These are phyloP conservation scores for Tauraco hartlaubi DNA, from an alignment of 2,797 vertebrate genomes.

Conservation along the genomic window DNA sequence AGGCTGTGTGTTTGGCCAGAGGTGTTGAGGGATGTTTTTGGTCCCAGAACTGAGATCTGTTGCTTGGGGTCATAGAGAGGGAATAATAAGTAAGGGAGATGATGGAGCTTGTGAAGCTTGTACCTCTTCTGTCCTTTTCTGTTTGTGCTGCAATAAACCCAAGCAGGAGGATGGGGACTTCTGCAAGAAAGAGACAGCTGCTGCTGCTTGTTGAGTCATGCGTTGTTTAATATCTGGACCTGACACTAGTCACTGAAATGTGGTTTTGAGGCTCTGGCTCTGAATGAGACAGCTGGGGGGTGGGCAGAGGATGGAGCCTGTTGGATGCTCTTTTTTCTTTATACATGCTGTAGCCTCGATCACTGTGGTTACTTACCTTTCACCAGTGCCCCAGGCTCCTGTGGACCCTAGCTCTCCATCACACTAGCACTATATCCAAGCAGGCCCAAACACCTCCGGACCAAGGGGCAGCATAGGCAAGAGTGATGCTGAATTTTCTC, in stretches of 20 bases:
- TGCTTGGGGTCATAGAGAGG: not conserved
- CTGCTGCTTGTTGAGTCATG: not conserved
- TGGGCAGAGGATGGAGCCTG: not conserved
- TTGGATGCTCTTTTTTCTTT: not conserved
- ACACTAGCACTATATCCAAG: fast-evolving
- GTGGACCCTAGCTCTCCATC: not conserved
- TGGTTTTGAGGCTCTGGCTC: not conserved
- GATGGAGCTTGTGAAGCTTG: not conserved
- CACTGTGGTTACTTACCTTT: not conserved
- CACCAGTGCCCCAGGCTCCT: not conserved
- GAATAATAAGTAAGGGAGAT: not conserved
- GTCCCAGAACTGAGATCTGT: too few relatives aligned
- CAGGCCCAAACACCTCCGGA: too few relatives aligned
- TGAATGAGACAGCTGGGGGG: not conserved
- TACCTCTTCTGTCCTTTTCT: not conserved
- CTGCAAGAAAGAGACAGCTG: not conserved
- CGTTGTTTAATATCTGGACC: fast-evolving
- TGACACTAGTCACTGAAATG: not conserved
- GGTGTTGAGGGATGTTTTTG: not conserved
- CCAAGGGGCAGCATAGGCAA: not conserved
- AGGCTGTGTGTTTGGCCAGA: not conserved
- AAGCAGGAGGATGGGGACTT: not conserved
- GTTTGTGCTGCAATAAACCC: not conserved
- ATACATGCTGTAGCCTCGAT: fast-evolving
- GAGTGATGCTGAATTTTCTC: fast-evolving